Percentiles rank a stretch among this genome's conserved stretches.
Evolutionary conservation across 1,140 invertebrate genomes (phyloP).

Genomic region (Tyrophagus putrescentiae): DNA sequence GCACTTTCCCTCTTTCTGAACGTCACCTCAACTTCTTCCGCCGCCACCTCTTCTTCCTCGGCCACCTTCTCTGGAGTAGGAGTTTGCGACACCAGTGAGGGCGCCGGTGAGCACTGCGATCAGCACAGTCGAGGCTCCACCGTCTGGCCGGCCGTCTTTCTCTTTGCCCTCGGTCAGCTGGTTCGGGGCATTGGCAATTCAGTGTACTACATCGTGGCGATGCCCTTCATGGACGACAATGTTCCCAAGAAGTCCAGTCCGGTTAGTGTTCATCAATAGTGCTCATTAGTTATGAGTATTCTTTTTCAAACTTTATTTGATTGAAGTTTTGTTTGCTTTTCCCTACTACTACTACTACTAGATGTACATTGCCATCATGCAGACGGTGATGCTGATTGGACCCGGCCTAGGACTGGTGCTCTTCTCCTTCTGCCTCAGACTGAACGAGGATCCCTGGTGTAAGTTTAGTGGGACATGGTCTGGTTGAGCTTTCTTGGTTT

Average conservation of each 20-base stretch:
- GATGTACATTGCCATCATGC: conserved; percentile 35
- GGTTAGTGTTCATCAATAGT: too few species aligned
- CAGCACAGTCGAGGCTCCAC: conserved; percentile 3
- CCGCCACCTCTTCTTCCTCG: too few species aligned
- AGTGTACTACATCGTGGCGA: conserved; percentile 27
- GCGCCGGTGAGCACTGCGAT: conserved; percentile 3
- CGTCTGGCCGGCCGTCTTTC: conserved; percentile 1
- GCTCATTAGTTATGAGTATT: too few species aligned
- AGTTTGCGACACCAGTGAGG: conserved; percentile 4
- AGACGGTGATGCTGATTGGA: conserved; percentile 26
- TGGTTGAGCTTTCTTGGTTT: too few species aligned
- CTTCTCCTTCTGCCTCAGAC: conserved; percentile 24
- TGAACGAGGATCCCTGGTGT: conserved; percentile 26
- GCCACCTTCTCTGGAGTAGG: too few species aligned
- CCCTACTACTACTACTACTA: too few species aligned
- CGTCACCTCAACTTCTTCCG: conserved; percentile 9
- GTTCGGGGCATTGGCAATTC: conserved; percentile 24
- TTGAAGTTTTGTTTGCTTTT: too few species aligned
- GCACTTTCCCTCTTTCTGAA: background rate
- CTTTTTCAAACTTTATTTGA: too few species aligned
- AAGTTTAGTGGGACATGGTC: too few species aligned
- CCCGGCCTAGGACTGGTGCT: conserved; percentile 27
- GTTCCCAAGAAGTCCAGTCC: conserved; percentile 30
- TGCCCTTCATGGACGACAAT: conserved; percentile 32
- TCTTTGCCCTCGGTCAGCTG: conserved; percentile 23